Evolutionary conservation across 2,888 invertebrate species (phyloP).

Genomic region (Eulithis prunata): DNA sequence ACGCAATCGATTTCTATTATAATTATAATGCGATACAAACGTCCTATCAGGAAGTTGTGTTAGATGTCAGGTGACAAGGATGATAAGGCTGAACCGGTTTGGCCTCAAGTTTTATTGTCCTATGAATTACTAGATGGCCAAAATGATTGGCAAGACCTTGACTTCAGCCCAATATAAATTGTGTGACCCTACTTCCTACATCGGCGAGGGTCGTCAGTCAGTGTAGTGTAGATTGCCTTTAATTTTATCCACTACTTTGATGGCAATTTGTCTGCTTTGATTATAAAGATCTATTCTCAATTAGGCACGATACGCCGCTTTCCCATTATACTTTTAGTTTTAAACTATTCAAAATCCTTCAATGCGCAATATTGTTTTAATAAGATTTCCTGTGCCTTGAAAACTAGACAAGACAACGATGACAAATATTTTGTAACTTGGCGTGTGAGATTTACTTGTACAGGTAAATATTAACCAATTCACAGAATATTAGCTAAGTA

Average conservation of each 20-base stretch:
- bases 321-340: too few relatives aligned
- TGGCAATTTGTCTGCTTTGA: slow-evolving; percentile 42
- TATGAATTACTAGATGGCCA: slow-evolving; percentile 75
- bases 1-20: slow-evolving; percentile 31
- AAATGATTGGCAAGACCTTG: slow-evolving; percentile 80
- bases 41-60: slow-evolving; percentile 40
- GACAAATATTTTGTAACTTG: slow-evolving; percentile 19
- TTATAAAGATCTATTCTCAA: neutral
- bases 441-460: slow-evolving; percentile 8
- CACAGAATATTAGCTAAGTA: slow-evolving; percentile 10
- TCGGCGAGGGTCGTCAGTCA: slow-evolving; percentile 69
- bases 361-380: slow-evolving; percentile 24
- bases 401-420: slow-evolving; percentile 11
- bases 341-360: neutral
- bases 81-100: slow-evolving; percentile 60
- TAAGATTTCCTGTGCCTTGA: slow-evolving; percentile 40
- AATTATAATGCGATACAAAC: slow-evolving; percentile 15
- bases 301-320: too few relatives aligned
- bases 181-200: slow-evolving; percentile 79
- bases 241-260: slow-evolving; percentile 59
- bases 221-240: slow-evolving; percentile 67
- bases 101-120: slow-evolving; percentile 76
- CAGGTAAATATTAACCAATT: slow-evolving; percentile 26
- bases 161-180: slow-evolving; percentile 79
- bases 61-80: slow-evolving; percentile 39